Conservation (phyloP, 2,113 vertebrate species). For the Amazona guildingii region DNA sequence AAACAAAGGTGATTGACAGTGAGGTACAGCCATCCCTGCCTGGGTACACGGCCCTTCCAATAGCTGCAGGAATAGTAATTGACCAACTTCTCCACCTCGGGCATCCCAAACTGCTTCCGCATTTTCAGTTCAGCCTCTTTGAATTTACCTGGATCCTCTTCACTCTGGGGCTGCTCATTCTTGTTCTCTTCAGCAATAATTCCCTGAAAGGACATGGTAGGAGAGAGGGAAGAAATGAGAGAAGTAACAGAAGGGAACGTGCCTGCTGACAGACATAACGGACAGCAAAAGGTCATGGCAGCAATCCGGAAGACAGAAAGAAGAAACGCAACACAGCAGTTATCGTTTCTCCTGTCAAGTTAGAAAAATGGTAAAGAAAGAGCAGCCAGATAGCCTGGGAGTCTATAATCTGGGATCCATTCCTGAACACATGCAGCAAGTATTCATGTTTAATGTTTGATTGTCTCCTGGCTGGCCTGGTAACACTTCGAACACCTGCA, state of each 20-base stretch:
- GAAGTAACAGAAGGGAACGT: neutral
- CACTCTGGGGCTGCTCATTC: conserved; percentile 81
- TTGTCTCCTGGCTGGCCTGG: neutral
- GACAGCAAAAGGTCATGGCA: neutral
- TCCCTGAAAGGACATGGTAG: conserved; percentile 76
- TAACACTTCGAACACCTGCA: neutral
- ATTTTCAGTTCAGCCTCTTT: conserved; percentile 96
- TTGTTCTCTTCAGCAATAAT: conserved; percentile 98
- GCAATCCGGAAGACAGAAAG: neutral
- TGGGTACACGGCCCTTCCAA: conserved; percentile 94
- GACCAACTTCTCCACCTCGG: conserved; percentile 94
- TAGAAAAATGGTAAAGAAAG: neutral
- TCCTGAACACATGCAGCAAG: neutral
- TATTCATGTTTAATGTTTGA: neutral
- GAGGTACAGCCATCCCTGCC: conserved; percentile 97
- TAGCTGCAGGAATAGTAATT: conserved; percentile 99
- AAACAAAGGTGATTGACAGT: conserved; percentile 97
- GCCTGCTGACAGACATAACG: neutral
- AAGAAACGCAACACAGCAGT: neutral
- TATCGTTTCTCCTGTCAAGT: neutral
- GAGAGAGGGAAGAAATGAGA: neutral
- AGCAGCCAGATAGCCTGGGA: neutral
- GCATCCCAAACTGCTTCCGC: conserved; percentile 95
- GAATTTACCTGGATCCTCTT: conserved; percentile 95
- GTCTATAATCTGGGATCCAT: neutral